phyloP scores from a whole-genome alignment of 2,797 vertebrate genomes.

The Adelosebastes latens region DNA sequence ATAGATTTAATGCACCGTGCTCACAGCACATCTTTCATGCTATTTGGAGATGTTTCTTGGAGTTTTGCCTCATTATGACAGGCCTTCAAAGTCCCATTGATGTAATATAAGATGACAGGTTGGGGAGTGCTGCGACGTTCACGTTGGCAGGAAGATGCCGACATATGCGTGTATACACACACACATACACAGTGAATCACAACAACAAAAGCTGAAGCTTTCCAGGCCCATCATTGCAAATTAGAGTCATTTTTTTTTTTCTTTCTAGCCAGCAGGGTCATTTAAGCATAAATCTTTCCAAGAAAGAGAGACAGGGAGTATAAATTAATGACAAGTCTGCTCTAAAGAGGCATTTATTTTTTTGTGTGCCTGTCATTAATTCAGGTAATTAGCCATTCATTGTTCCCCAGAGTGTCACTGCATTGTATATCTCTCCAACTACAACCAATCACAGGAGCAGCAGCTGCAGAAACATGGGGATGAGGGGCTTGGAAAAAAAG shows the following conservation, averaged over 20 bases:
- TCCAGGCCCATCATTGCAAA: conserved; percentile 49
- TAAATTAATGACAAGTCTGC: conserved; percentile 43
- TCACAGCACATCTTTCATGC: not conserved
- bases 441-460: conserved; percentile 39
- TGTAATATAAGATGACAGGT: conserved; percentile 51
- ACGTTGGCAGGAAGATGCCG: conserved; percentile 14
- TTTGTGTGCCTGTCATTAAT: conserved; percentile 64
- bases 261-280: conserved; percentile 17
- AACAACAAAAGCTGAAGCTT: conserved; percentile 41
- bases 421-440: conserved; percentile 21
- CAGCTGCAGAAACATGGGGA: conserved; percentile 37
- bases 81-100: conserved; percentile 51
- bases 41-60: conserved; percentile 36
- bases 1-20: conserved; percentile 1
- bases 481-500: conserved; percentile 18
- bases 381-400: conserved; percentile 62
- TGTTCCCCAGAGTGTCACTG: conserved; percentile 44
- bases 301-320: conserved; percentile 34
- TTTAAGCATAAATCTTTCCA: conserved; percentile 43
- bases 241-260: conserved; percentile 37
- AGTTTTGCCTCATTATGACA: conserved; percentile 51
- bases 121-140: conserved; percentile 11
- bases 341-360: conserved; percentile 28
- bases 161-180: not conserved
- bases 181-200: conserved; percentile 28